phyloP scores from a whole-genome alignment of 2,888 invertebrate genomes.

The Meghimatium bilineatum region DNA sequence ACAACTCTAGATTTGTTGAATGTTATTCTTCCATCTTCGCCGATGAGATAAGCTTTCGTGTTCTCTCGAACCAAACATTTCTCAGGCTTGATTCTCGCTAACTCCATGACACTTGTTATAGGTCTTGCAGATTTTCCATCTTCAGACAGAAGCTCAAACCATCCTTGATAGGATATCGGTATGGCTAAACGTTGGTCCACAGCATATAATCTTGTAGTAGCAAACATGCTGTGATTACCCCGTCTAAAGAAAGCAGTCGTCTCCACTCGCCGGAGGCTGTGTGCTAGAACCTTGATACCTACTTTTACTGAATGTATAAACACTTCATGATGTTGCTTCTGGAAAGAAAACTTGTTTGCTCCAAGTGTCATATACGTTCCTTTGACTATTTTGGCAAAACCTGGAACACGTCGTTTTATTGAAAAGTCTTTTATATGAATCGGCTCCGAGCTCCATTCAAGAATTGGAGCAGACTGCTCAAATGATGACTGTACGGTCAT shows the following conservation, averaged over 20 bases:
- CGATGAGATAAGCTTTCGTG: constrained; percentile 67
- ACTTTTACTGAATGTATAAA: constrained; percentile 85
- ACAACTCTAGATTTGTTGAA: constrained; percentile 67
- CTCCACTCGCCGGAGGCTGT: constrained; percentile 61
- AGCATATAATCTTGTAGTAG: constrained; percentile 56
- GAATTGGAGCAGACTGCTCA: constrained; percentile 42
- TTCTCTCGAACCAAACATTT: constrained; percentile 85
- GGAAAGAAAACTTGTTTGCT: constrained; percentile 84
- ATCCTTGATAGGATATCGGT: constrained; percentile 92
- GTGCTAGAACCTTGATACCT: constrained; percentile 84
- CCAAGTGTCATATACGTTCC: constrained; percentile 95
- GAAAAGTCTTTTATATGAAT: constrained; percentile 75
- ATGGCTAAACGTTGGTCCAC: constrained; percentile 85
- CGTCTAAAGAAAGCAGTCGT: constrained; percentile 56
- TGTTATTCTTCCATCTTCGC: constrained; percentile 66
- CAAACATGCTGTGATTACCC: constrained; percentile 37
- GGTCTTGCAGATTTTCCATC: constrained; percentile 93
- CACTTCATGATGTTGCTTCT: constrained; percentile 85
- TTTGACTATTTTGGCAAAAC: constrained; percentile 92
- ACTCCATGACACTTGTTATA: constrained; percentile 90
- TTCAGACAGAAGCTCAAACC: constrained; percentile 94
- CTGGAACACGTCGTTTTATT: constrained; percentile 87
- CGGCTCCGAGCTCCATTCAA: constrained; percentile 70
- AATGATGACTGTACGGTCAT: background rate
- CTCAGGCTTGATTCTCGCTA: constrained; percentile 80